Conservation (phyloP, 2,888 invertebrate genomes). For the Mesochorus sp. region DNA sequence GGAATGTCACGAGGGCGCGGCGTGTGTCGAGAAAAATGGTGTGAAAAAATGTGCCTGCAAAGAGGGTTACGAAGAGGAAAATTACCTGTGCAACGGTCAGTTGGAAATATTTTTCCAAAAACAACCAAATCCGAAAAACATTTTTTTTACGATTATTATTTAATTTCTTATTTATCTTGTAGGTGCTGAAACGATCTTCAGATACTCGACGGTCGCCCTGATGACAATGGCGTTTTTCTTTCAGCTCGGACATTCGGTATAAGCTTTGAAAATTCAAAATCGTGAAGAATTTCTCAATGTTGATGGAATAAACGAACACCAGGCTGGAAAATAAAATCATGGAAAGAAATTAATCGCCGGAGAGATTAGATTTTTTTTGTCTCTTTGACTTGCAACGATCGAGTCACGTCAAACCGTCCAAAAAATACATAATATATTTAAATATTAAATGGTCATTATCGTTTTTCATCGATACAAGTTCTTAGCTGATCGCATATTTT, state of each 20-base stretch:
- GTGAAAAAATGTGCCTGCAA: conserved; percentile 77
- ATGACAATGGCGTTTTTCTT: conserved; percentile 42
- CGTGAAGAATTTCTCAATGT: background rate
- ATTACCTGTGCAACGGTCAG: conserved; percentile 86
- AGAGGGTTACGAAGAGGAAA: conserved; percentile 86
- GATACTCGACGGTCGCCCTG: conserved; percentile 37
- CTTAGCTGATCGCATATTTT: no score
- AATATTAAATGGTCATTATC: no score
- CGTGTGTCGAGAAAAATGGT: conserved; percentile 82
- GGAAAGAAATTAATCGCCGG: background rate
- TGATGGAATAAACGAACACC: background rate
- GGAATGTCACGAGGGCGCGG: conserved; percentile 86
- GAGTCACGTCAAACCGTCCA: background rate
- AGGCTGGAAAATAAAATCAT: background rate
- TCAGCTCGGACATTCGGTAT: conserved; percentile 42
- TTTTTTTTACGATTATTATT: background rate
- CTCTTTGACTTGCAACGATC: background rate
- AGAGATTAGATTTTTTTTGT: background rate
- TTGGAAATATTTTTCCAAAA: conserved; percentile 43
- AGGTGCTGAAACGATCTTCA: conserved; percentile 48
- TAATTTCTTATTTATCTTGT: conserved; percentile 10
- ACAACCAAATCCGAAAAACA: background rate
- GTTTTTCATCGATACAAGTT: no score
- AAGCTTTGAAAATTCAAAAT: background rate
- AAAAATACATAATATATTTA: background rate